These are phyloP conservation scores for Andricus curvator DNA, from an alignment of 2,888 invertebrate species.

Conservation along the genomic window DNA sequence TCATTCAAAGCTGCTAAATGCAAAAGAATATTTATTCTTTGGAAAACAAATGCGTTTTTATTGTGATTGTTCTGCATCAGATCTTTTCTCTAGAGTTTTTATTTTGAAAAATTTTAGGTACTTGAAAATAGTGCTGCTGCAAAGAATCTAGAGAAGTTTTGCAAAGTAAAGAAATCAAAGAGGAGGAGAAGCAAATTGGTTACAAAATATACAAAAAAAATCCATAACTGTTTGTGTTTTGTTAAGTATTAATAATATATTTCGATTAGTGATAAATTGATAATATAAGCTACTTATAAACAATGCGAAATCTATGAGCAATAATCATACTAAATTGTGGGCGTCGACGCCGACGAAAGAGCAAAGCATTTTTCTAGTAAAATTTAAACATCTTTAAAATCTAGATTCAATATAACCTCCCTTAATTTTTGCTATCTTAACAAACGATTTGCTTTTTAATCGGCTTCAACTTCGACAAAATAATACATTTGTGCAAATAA, in stretches of 20 bases:
- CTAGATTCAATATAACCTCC: not conserved
- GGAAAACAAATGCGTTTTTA: constrained; percentile 23
- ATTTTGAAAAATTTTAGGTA: not conserved
- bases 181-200: not conserved
- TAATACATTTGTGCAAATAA: constrained; percentile 18
- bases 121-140: no score
- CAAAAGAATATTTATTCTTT: constrained; percentile 34
- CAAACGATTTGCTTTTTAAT: not conserved
- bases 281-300: constrained; percentile 13
- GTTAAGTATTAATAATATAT: constrained; percentile 14
- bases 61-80: not conserved
- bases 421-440: not conserved
- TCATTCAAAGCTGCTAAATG: constrained; percentile 41
- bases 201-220: not conserved
- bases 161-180: not conserved
- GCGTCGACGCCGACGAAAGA: not conserved
- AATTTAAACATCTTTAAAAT: not conserved
- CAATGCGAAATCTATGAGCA: constrained; percentile 17
- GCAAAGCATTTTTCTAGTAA: not conserved
- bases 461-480: constrained; percentile 15
- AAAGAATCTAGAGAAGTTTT: no score
- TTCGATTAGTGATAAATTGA: constrained; percentile 10
- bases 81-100: not conserved
- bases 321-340: not conserved
- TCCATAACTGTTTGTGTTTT: not conserved